Conservation (phyloP, 1,140 invertebrate species). For the Chironomus striatipennis region DNA sequence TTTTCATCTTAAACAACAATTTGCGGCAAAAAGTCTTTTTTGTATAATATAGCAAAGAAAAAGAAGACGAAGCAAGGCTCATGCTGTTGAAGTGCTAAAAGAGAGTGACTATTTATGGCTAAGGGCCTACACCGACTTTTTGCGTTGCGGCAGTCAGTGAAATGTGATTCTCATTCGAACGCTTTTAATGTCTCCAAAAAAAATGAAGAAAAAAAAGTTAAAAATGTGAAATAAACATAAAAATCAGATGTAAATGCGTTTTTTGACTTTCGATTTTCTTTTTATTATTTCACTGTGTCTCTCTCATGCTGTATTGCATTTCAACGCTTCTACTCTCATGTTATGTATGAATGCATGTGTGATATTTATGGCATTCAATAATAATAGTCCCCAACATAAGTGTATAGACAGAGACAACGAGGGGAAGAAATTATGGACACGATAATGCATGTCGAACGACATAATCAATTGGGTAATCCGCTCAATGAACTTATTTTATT, state of each 20-base stretch:
- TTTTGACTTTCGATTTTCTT: slow-evolving; percentile 18
- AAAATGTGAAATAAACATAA: not conserved
- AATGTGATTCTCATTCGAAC: not conserved
- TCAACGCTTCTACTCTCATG: not conserved
- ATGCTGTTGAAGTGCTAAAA: not conserved
- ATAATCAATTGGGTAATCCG: slow-evolving; percentile 18
- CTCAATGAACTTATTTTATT: not conserved
- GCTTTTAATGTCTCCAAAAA: not conserved
- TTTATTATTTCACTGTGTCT: not conserved
- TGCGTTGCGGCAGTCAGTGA: not conserved
- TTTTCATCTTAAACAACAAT: slow-evolving; percentile 6
- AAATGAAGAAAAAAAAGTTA: not conserved
- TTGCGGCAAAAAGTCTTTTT: not conserved
- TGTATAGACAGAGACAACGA: not conserved
- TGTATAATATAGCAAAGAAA: too few species aligned
- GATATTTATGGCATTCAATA: not conserved
- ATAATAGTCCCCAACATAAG: too few species aligned
- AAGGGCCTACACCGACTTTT: not conserved
- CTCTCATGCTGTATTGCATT: not conserved
- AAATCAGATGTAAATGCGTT: slow-evolving; percentile 10
- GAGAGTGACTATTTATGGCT: not conserved
- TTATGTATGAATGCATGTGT: not conserved
- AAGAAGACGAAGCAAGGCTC: not conserved
- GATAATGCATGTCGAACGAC: slow-evolving; percentile 6
- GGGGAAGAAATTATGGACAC: not conserved